Base-by-base conservation (phyloP, 2,888 invertebrate genomes). In the Volucella inflata region DNA sequence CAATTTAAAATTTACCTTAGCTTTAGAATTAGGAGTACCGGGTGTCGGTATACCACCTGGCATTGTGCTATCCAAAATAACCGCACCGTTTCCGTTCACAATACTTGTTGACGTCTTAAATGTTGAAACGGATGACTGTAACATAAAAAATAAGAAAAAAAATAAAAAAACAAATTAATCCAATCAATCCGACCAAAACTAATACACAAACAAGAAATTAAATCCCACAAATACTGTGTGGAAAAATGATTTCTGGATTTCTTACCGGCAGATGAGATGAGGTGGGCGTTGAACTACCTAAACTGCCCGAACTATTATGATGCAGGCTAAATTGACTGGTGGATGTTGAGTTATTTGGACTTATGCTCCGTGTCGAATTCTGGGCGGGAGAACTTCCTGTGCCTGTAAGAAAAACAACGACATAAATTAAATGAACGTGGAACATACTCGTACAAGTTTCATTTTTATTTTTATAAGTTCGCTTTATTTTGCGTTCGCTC, bases 11-110 rank as follows among this genome's bases (percentile, higher is more conserved):
- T 89, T 89, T 92, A 95, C 96, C 94, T 96, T 97, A 89, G 95
- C 94, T 93, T 96, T 97, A 88, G 96, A 94, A 88, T 96, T 95
- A 87, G 97, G 97, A 72, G 97, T 96, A 88, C 97, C 96, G 88
- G 96, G 96, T 89, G 95, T 94, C 88, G 91, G 91, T 89, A 94
- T 94, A 89, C 95, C 96, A 89, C 95, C 95, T 88, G 95, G 95
- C 95, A 96, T 95, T 88, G 83, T 92, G 89, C 90, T 92, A 90
- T 91, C 91, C 90, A 92, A 91, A 89, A 91, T 90, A 89, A 90
- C 89, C 88, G 89, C 88, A 88, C 90, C 90, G 91, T 91, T 91
- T 89, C 92, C 92, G 92, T 92, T 92, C 82, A 91, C 89, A 89
- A 91, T 89, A 89, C 89, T 91, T 88, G 91, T 91, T 88, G 92